Conservation (phyloP, 2,797 vertebrate species). For the Carcharodon carcharias region DNA sequence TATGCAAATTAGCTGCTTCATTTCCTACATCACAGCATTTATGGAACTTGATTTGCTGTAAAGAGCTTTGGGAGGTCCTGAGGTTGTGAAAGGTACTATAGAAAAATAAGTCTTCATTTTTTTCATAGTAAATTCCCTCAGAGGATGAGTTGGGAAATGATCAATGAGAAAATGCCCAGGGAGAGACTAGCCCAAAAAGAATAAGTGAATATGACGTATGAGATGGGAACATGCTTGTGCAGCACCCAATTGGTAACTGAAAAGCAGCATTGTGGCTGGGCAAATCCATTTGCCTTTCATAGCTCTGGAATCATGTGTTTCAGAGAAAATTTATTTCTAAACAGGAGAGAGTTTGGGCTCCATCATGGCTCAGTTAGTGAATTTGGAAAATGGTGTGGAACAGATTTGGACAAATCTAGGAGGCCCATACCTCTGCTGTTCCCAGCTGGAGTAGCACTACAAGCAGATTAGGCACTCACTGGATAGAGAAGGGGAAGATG, state of each 20-base stretch:
- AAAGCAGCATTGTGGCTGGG: background rate
- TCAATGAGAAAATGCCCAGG: background rate
- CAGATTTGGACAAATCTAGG: background rate
- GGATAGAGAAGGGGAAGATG: background rate
- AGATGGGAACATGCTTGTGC: background rate
- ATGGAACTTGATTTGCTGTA: background rate
- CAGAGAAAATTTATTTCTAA: background rate
- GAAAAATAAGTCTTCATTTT: background rate
- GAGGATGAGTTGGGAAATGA: background rate
- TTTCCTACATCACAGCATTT: background rate
- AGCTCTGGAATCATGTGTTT: background rate
- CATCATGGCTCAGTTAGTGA: background rate
- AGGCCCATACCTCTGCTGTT: background rate
- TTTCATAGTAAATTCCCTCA: background rate
- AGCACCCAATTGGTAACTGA: background rate
- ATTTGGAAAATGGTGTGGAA: background rate
- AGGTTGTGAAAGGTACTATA: background rate
- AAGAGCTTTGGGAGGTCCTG: background rate
- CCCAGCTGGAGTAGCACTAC: background rate
- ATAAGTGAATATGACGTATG: background rate
- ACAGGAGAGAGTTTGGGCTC: background rate
- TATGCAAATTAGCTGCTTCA: background rate
- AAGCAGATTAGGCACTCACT: background rate
- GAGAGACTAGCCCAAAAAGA: background rate
- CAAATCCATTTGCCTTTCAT: background rate